phyloP scores from a whole-genome alignment of 2,113 vertebrate genomes.

The Pterophyllum scalare region DNA sequence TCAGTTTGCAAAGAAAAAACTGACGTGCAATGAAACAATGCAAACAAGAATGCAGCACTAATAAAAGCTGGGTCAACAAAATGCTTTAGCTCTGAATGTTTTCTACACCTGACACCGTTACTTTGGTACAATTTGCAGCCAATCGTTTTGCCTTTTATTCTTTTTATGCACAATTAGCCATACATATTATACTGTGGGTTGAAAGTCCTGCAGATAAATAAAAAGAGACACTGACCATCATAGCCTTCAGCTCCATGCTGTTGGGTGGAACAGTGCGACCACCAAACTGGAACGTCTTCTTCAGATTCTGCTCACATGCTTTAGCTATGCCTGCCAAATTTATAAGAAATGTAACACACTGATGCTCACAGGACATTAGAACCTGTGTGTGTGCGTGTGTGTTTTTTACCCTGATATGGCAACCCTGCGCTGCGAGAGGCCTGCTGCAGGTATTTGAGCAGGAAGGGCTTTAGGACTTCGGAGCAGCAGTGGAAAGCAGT shows the following conservation, averaged over 20 bases:
- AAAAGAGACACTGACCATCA: slow-evolving; percentile 86
- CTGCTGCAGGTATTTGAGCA: slow-evolving; percentile 86
- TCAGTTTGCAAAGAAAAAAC: neutral
- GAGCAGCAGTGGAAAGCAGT: slow-evolving; percentile 91
- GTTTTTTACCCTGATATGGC: slow-evolving; percentile 89
- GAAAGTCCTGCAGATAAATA: neutral
- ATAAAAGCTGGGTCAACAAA: neutral
- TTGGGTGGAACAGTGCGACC: slow-evolving; percentile 88
- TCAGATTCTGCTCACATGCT: slow-evolving; percentile 93
- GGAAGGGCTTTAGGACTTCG: slow-evolving; percentile 87
- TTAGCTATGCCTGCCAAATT: slow-evolving; percentile 87
- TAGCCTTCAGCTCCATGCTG: slow-evolving; percentile 92
- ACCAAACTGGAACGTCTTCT: slow-evolving; percentile 88
- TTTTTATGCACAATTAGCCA: neutral
- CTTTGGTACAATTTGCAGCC: neutral
- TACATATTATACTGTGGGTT: neutral
- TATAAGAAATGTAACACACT: neutral
- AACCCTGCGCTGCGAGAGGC: slow-evolving; percentile 79
- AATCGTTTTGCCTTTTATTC: neutral
- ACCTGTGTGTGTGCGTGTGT: neutral
- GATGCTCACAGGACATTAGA: neutral
- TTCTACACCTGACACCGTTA: neutral
- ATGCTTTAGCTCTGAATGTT: neutral
- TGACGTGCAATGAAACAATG: neutral
- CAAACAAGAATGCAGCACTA: neutral